Conservation (phyloP, 2,888 invertebrate species). For the Smittia aterrima region DNA sequence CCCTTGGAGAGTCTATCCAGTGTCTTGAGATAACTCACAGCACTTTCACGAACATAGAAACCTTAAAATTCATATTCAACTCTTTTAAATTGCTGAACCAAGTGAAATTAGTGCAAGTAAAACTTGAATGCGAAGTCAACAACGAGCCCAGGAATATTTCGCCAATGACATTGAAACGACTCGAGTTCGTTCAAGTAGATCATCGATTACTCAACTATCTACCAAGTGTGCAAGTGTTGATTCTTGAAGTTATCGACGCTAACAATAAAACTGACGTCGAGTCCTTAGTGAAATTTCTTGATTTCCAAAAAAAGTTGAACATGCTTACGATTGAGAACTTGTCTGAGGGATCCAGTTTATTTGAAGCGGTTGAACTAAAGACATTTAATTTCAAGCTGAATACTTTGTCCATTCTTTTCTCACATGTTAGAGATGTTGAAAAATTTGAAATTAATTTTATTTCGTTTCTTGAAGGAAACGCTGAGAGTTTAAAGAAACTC, state of each 20-base stretch:
- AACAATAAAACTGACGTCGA: neutral
- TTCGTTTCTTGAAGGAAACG: neutral
- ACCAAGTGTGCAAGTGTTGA: neutral
- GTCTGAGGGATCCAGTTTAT: neutral
- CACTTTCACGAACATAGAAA: neutral
- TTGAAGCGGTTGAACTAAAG: neutral
- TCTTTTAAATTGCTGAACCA: neutral
- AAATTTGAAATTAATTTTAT: slow-evolving; percentile 9
- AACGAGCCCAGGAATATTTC: neutral
- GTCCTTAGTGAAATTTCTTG: neutral
- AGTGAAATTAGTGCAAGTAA: neutral
- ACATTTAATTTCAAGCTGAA: neutral
- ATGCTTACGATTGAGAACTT: slow-evolving; percentile 8
- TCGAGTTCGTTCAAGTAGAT: neutral
- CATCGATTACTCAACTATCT: neutral
- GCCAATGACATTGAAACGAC: neutral
- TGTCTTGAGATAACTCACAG: neutral
- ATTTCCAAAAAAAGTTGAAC: neutral
- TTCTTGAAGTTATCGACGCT: neutral
- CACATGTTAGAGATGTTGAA: neutral
- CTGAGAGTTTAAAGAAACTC: neutral
- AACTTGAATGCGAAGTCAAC: neutral
- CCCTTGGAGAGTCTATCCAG: neutral
- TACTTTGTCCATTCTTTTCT: neutral
- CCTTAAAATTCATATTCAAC: neutral